Conservation (phyloP, 1,140 invertebrate species). For the Tachypleus tridentatus region DNA sequence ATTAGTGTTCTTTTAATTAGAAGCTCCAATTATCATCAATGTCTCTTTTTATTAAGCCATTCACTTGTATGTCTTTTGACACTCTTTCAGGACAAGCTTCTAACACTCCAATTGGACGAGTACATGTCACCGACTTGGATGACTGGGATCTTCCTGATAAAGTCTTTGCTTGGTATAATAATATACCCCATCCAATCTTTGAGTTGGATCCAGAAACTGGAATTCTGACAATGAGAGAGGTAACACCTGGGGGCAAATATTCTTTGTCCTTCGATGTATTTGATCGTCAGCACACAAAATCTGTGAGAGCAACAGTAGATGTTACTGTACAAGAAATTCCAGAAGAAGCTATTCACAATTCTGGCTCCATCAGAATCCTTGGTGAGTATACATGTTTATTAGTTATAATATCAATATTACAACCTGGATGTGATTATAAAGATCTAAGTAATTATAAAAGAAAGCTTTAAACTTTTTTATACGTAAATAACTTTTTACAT, state of each 20-base stretch:
- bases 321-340: constrained; percentile 87
- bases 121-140: constrained; percentile 91
- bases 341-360: constrained; percentile 88
- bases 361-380: constrained; percentile 80
- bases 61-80: too few species aligned
- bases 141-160: constrained; percentile 97
- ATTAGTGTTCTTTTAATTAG: too few species aligned
- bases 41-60: too few species aligned
- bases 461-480: too few species aligned
- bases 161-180: constrained; percentile 80
- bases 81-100: constrained; percentile 52
- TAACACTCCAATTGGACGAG: constrained; percentile 83
- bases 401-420: too few species aligned
- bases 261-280: constrained; percentile 83
- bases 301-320: constrained; percentile 82
- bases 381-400: constrained; percentile 32
- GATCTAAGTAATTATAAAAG: too few species aligned
- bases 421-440: too few species aligned
- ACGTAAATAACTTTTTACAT: too few species aligned
- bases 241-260: constrained; percentile 66
- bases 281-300: constrained; percentile 84
- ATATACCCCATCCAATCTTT: constrained; percentile 59
- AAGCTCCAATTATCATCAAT: too few species aligned
- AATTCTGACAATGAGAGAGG: constrained; percentile 87
- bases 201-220: constrained; percentile 80